Base-by-base conservation (phyloP, 2,888 invertebrate genomes). In the Congeria kusceri region DNA sequence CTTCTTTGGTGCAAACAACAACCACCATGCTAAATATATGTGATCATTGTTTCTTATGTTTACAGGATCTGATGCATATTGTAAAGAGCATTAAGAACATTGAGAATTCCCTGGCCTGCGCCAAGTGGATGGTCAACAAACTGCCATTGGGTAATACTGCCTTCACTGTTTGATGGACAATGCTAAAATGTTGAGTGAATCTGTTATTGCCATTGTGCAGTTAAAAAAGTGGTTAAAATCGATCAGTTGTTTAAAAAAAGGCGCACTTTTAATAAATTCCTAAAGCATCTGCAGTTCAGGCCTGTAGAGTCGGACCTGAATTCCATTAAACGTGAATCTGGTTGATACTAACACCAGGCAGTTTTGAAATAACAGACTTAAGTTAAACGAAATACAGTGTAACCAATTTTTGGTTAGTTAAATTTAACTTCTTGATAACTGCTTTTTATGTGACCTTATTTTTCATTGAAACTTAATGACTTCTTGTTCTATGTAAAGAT, bases 41-140 rank as follows among this genome's bases (percentile, higher is more conserved):
- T 46, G 20, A 53, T 28, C 32, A 18, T 29, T 18, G 23, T 29
- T 27, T 67, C 15, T 44, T 61, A 23, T 69, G 25, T 56, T 57
- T 20, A 74, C 73, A 81, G 58, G 80, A 82, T 53, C 82, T 89
- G 9, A 69, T 74, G 47, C 69, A 74, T 0, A 72, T 91, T 25
- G 70, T 92, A 66, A 53, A 78, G 62, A 84, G 84, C 29, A 84
- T 90, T 32, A 84, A 80, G 56, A 87, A 87, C 59, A 83, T 83
- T 79, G 89, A 90, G 70, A 86, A 84, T 58, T 90, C 89, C 0
- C 61, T 90, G 61, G 90, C 89, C 7, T 89, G 90, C 81, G 88
- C 86, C n/a, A 83, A 80, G 65, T 91, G 89, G 88, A 83, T 89
- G 78, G 87, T 91, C 29, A 88, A 79, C 27, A 86, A 89, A 53